Base-by-base conservation (phyloP, 2,113 vertebrate species). In the Indri indri region DNA sequence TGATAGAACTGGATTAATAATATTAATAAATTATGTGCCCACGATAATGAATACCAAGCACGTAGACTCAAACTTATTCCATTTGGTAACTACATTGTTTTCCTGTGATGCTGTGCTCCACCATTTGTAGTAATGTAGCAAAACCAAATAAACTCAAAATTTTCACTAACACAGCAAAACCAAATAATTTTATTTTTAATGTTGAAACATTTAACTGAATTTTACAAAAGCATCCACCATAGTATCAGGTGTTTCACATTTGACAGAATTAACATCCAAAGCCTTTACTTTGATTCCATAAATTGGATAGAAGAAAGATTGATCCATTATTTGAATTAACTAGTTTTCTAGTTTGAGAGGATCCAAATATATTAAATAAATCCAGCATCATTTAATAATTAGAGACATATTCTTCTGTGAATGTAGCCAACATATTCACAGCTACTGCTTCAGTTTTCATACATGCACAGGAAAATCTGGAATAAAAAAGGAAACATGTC, bases 341-440 rank as follows among this genome's bases (percentile, higher is more conserved):
- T 59, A 37, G 30, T 22, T 96, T 93, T 95, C 66, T 94, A 47
- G 17, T 47, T 83, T 86, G 52, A 95, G 93, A 90, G 68, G 12
- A n/a, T 68, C 47, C 74, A 30, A 74, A 40, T 52, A 74, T 9
- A 59, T 34, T 76, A 30, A 52, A 52, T 32, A 66, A 73, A 70
- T 6, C 4, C 71, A 34, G 11, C 17, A 63, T 70, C 34, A 61
- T 65, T 79, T 73, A 57, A 74, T 65, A 16, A 83, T 12, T 79
- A 8, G 16, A 23, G 30, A 20, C 22, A 34, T 79, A 61, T 7
- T 71, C 57, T 93, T 95, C n/a, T 94, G 34, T n/a, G 37, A 68
- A 70, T 68, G 42, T 14, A 90, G 45, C 8, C 34, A 88, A 70
- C 42, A 66, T 2, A 65, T 23, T 70, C 27, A 81, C 4, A 91